Evolutionary conservation across 2,888 invertebrate genomes (phyloP).

Genomic region (Melanophora roralis): DNA sequence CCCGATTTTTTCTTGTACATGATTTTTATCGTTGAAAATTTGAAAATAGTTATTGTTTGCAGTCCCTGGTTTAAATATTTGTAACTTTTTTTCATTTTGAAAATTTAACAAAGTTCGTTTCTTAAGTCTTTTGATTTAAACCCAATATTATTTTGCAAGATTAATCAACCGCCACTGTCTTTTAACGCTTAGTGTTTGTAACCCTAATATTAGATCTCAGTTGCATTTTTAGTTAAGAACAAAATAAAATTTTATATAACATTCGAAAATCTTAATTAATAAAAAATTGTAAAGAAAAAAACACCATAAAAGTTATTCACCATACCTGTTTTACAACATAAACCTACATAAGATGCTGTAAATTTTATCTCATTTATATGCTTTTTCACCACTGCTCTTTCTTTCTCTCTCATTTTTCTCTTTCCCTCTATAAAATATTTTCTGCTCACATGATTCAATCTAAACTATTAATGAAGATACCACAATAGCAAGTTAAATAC

Average conservation of each 20-base stretch:
- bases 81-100: too few relatives aligned
- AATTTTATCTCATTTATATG: neutral
- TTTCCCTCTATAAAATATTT: too few relatives aligned
- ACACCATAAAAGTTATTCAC: conserved; percentile 31
- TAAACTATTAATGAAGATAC: conserved; percentile 58
- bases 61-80: too few relatives aligned
- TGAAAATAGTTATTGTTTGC: too few relatives aligned
- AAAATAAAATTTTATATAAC: conserved; percentile 14
- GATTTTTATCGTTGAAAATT: too few relatives aligned
- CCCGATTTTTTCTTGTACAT: too few relatives aligned
- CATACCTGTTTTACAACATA: conserved; percentile 59
- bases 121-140: conserved; percentile 12
- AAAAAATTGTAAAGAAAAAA: conserved; percentile 3
- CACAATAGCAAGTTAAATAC: conserved; percentile 36
- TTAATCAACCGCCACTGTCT: conserved; percentile 47
- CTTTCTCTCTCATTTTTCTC: too few relatives aligned
- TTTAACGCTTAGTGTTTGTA: conserved; percentile 6
- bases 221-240: conserved; percentile 40
- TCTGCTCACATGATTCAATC: neutral
- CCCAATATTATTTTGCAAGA: neutral
- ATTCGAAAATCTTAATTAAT: conserved; percentile 53
- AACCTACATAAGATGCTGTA: conserved; percentile 59
- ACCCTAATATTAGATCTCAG: conserved; percentile 53
- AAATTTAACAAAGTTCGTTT: too few relatives aligned
- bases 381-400: too few relatives aligned